phyloP scores from a whole-genome alignment of 2,113 vertebrate genomes.

The Silurus glanis region DNA sequence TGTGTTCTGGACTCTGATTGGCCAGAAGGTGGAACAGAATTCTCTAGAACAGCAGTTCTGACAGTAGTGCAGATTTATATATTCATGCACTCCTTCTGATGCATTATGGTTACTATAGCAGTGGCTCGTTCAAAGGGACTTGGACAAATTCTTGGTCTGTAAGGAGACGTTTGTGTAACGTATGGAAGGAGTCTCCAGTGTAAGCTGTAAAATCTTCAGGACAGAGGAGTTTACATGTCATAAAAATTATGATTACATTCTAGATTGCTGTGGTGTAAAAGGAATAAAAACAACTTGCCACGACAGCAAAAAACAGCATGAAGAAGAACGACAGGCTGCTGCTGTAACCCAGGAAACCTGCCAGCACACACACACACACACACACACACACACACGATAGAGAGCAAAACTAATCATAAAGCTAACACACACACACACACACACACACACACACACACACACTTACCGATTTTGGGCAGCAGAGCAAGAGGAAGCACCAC shows the following conservation, averaged over 20 bases:
- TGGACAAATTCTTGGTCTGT: too few species aligned
- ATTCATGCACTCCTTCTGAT: background rate
- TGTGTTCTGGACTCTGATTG: background rate
- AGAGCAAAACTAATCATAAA: background rate
- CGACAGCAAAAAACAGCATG: slow-evolving; percentile 88
- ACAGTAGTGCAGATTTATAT: background rate
- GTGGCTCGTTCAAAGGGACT: background rate
- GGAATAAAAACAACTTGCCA: slow-evolving; percentile 76
- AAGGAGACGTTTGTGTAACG: background rate
- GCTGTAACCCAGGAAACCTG: slow-evolving; percentile 96
- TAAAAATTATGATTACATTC: background rate
- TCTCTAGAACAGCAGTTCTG: background rate
- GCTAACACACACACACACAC: background rate
- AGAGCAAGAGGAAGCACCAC: slow-evolving; percentile 87
- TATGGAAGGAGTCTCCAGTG: background rate
- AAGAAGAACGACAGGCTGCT: slow-evolving; percentile 93
- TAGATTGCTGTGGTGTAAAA: background rate
- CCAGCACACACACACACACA: slow-evolving; percentile 64
- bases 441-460: background rate
- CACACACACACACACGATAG: background rate
- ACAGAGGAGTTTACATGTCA: background rate
- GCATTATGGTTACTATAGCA: background rate
- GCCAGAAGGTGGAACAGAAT: background rate
- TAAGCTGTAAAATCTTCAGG: background rate
- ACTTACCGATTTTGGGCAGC: slow-evolving; percentile 89